Evolutionary conservation across 2,888 invertebrate species (phyloP).

Genomic region (Pimpla rufipes): DNA sequence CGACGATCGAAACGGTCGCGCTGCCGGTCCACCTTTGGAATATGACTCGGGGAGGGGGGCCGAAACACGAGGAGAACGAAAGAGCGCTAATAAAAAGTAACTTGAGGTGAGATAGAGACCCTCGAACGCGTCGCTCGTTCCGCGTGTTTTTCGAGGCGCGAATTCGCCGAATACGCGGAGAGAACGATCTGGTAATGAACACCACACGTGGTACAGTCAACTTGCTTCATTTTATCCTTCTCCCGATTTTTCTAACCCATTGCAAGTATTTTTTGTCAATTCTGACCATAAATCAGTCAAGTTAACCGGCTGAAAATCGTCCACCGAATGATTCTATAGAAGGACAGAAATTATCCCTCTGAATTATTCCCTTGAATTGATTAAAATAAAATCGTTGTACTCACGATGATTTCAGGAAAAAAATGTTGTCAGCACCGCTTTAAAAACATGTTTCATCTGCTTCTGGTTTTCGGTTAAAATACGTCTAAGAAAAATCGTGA

Average conservation of each 20-base stretch:
- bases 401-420: background rate
- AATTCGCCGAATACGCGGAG: background rate
- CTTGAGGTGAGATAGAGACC: background rate
- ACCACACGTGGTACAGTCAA: background rate
- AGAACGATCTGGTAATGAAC: too few relatives aligned
- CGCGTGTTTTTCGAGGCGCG: too few relatives aligned
- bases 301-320: too few relatives aligned
- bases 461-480: background rate
- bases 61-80: conserved; percentile 10
- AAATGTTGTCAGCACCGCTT: too few relatives aligned
- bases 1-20: conserved; percentile 24
- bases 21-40: background rate
- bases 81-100: conserved; percentile 10
- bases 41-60: background rate
- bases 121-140: conserved; percentile 3
- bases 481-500: background rate
- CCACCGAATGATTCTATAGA: too few relatives aligned
- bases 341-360: too few relatives aligned
- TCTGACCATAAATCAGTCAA: too few relatives aligned
- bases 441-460: background rate
- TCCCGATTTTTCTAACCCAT: too few relatives aligned
- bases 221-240: too few relatives aligned
- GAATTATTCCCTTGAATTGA: too few relatives aligned
- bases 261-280: too few relatives aligned
- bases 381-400: background rate